Conservation (phyloP, 2,888 invertebrate species). For the Ectemnius continuus region DNA sequence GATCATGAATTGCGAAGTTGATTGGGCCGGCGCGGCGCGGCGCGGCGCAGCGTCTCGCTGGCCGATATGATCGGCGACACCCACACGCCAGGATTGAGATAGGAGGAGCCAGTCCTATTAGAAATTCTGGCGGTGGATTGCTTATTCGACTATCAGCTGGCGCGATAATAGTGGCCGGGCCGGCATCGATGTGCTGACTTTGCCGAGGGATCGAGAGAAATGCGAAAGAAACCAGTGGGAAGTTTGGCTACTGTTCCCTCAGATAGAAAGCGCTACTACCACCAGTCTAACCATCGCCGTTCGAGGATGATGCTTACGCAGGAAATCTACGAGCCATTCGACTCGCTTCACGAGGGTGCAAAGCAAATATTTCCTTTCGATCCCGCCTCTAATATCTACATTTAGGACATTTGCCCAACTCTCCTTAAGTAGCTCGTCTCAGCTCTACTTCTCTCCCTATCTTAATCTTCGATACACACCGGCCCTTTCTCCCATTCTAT, state of each 20-base stretch:
- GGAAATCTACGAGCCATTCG: slow-evolving; percentile 44
- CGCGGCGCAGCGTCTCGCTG: no score
- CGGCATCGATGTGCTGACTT: slow-evolving; percentile 43
- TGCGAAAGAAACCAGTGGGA: slow-evolving; percentile 37
- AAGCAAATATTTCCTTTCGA: slow-evolving; percentile 53
- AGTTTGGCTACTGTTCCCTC: slow-evolving; percentile 26
- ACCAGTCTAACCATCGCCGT: not conserved
- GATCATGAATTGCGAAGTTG: no score
- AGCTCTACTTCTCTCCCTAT: not conserved
- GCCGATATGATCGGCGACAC: slow-evolving; percentile 5
- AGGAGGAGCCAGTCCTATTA: not conserved
- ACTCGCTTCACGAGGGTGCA: slow-evolving; percentile 38
- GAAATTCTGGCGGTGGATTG: slow-evolving; percentile 26
- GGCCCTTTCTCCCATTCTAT: no score
- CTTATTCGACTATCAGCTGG: slow-evolving; percentile 39
- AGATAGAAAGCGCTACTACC: slow-evolving; percentile 4
- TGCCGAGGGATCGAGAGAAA: slow-evolving; percentile 37
- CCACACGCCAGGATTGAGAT: no score
- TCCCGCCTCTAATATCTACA: slow-evolving; percentile 30
- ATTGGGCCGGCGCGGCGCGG: no score
- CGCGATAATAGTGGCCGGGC: slow-evolving; percentile 36
- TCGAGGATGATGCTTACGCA: slow-evolving; percentile 43
- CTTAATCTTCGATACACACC: not conserved
- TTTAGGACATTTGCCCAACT: slow-evolving; percentile 30
- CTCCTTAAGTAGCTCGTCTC: not conserved